Percentiles rank a stretch among this genome's conserved stretches.
Evolutionary conservation across 2,888 invertebrate genomes (phyloP).

Genomic region (Beris morrisii): DNA sequence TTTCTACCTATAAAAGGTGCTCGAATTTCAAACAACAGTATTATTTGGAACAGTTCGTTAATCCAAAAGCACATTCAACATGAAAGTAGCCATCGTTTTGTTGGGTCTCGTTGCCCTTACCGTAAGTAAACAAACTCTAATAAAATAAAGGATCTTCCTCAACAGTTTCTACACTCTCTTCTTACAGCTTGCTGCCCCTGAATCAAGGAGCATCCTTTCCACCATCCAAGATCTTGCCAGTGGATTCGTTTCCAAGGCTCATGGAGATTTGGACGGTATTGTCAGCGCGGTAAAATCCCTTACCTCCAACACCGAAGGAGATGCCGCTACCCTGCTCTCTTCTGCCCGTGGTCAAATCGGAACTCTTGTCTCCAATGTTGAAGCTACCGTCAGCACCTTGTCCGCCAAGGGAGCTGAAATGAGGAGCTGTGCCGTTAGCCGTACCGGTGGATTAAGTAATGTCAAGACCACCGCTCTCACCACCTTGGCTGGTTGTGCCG

Average conservation of each 20-base stretch:
- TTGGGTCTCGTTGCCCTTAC: conserved; percentile 32
- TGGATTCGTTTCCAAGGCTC: not conserved
- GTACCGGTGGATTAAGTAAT: not conserved
- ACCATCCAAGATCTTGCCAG: not conserved
- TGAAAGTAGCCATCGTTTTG: conserved; percentile 35
- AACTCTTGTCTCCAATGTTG: not conserved
- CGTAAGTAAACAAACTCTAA: conserved; percentile 18
- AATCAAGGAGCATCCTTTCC: not conserved
- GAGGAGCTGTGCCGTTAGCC: conserved; percentile 13
- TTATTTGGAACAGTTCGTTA: too few relatives aligned
- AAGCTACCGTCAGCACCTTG: conserved; percentile 1
- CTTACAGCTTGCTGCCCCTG: conserved; percentile 6
- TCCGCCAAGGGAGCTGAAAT: not conserved
- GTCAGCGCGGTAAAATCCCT: not conserved
- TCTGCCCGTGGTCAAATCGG: not conserved
- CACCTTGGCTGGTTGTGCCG: not conserved
- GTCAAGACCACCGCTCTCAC: conserved; percentile 4
- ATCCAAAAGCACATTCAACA: conserved; percentile 15
- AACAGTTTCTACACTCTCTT: not conserved
- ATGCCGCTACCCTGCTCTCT: not conserved
- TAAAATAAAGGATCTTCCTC: not conserved
- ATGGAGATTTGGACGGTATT: not conserved
- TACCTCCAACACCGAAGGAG: not conserved
- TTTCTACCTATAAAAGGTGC: too few relatives aligned
- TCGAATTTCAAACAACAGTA: too few relatives aligned